Conservation (phyloP, 1,140 invertebrate genomes). For the Drosophila repletoides region DNA sequence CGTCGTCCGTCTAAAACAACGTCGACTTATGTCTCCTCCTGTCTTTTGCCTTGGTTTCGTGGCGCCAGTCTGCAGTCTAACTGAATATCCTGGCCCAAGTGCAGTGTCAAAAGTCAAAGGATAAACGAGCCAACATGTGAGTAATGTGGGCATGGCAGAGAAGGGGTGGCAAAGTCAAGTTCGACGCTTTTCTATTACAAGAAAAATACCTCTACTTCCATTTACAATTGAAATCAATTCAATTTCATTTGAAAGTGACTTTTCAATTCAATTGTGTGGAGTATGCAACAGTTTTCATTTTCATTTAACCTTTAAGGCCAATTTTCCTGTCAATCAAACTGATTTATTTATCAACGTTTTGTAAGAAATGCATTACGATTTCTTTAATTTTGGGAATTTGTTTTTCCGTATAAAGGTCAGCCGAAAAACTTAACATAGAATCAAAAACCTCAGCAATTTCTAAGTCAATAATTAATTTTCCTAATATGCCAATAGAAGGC, state of each 20-base stretch:
- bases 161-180: neutral
- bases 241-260: conserved; percentile 4
- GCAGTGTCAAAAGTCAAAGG: conserved; percentile 64
- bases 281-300: conserved; percentile 16
- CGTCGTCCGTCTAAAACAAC: conserved; percentile 17
- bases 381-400: no score
- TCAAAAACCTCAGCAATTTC: no score
- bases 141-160: neutral
- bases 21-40: conserved; percentile 31
- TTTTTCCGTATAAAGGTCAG: no score
- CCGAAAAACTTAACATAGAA: no score
- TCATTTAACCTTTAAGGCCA: neutral
- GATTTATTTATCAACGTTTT: no score
- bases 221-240: conserved; percentile 14
- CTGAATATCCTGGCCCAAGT: conserved; percentile 33
- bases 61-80: conserved; percentile 31
- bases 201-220: conserved; percentile 32
- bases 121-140: conserved; percentile 27
- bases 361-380: no score
- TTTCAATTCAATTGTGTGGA: neutral
- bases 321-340: neutral
- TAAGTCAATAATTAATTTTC: no score
- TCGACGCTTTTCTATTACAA: conserved; percentile 36
- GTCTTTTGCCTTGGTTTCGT: conserved; percentile 32
- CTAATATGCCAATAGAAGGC: no score